Percentiles rank a stretch among this genome's conserved stretches.
Evolutionary conservation across 2,113 vertebrate species (phyloP).

Genomic region (Megalops atlanticus): DNA sequence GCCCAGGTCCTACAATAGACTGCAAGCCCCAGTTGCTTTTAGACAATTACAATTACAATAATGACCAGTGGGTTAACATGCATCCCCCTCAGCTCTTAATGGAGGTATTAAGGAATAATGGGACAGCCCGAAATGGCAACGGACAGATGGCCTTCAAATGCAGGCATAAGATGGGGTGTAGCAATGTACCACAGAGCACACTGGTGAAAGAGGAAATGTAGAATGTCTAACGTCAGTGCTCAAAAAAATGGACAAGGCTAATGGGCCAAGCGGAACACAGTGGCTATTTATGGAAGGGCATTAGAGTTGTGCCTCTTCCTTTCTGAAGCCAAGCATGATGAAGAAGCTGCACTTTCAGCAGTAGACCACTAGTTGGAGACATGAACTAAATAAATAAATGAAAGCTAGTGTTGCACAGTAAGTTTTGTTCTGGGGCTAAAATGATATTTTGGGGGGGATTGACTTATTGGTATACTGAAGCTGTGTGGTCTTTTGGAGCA

Average conservation of each 20-base stretch:
- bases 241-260: neutral
- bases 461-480: neutral
- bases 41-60: conserved; percentile 66
- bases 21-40: conserved; percentile 45
- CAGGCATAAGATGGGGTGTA: neutral
- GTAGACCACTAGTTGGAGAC: conserved; percentile 66
- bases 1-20: conserved; percentile 39
- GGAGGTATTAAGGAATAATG: conserved; percentile 48
- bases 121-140: conserved; percentile 28
- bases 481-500: too few species aligned
- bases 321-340: conserved; percentile 22
- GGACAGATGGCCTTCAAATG: conserved; percentile 52
- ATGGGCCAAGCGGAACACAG: neutral
- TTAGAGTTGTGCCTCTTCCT: neutral
- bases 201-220: conserved; percentile 21
- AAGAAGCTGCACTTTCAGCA: conserved; percentile 52
- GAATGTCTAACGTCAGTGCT: neutral
- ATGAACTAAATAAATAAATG: conserved; percentile 62
- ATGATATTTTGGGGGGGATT: neutral
- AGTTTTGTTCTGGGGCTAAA: neutral
- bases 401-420: conserved; percentile 39
- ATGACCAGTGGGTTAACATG: conserved; percentile 47
- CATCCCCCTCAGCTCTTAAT: conserved; percentile 52
- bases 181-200: neutral
- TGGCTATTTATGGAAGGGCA: neutral